Evolutionary conservation across 1,140 invertebrate species (phyloP).

Genomic region (Ericerus pela): DNA sequence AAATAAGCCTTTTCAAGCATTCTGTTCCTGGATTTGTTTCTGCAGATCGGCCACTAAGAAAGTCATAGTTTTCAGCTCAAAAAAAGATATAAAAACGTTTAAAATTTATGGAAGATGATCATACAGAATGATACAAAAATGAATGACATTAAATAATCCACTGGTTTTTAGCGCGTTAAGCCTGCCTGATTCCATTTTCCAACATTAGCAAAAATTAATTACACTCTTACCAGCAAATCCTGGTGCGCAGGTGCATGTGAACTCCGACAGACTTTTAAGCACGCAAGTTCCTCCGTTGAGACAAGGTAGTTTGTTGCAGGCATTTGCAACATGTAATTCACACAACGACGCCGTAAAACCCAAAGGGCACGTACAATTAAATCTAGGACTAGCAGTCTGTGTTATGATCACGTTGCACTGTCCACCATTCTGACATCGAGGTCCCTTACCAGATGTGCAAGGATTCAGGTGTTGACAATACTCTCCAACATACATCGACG

Average conservation of each 20-base stretch:
- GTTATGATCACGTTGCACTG: conserved; percentile 65
- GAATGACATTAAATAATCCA: too few species aligned
- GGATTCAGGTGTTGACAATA: conserved; percentile 88
- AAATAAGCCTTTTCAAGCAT: too few species aligned
- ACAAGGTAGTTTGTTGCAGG: conserved; percentile 77
- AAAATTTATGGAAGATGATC: too few species aligned
- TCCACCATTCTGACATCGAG: conserved; percentile 80
- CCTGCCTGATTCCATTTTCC: too few species aligned
- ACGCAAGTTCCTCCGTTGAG: conserved; percentile 70
- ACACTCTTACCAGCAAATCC: conserved; percentile 61
- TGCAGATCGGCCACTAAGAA: too few species aligned
- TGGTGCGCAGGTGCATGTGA: conserved; percentile 64
- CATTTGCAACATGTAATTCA: conserved; percentile 76
- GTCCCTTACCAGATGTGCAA: conserved; percentile 62
- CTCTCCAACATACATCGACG: conserved; percentile 75
- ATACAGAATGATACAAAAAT: too few species aligned
- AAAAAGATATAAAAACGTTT: too few species aligned
- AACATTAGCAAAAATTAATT: background rate
- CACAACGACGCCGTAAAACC: conserved; percentile 86
- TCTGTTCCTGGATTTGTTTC: too few species aligned
- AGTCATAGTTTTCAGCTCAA: too few species aligned
- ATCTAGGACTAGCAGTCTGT: conserved; percentile 48
- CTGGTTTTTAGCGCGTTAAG: too few species aligned
- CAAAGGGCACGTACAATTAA: conserved; percentile 71
- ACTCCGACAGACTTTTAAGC: conserved; percentile 56